Evolutionary conservation across 1,140 invertebrate species (phyloP).

Genomic region (Aporrectodea caliginosa): DNA sequence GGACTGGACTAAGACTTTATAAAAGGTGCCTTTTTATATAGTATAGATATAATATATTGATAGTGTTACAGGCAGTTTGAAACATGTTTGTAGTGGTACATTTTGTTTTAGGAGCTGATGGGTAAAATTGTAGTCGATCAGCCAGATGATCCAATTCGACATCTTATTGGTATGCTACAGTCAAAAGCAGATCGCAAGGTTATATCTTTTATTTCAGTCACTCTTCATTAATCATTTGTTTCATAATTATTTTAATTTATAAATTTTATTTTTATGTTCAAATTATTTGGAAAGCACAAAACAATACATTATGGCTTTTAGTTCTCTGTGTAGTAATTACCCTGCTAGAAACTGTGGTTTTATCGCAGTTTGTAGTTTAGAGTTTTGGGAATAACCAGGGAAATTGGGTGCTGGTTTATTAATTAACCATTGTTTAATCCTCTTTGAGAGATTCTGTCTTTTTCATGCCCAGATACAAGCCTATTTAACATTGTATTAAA

Average conservation of each 20-base stretch:
- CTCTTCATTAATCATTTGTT: not conserved
- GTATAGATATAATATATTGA: no score
- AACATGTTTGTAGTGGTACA: not conserved
- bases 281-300: not conserved
- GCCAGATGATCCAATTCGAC: conserved; percentile 48
- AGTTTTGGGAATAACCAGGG: no score
- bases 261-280: not conserved
- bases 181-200: conserved; percentile 37
- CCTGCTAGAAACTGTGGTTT: no score
- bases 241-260: not conserved
- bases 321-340: not conserved
- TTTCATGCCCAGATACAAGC: no score
- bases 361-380: no score
- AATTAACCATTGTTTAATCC: no score
- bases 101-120: conserved; percentile 47
- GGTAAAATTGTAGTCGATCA: conserved; percentile 48
- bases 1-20: no score
- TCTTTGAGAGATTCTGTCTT: no score
- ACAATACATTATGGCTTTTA: not conserved
- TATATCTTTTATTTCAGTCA: not conserved
- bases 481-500: no score
- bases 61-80: no score
- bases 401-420: no score
- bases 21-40: no score
- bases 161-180: conserved; percentile 43